Evolutionary conservation across 2,113 vertebrate genomes (phyloP).

Genomic region (Mungos mungo): DNA sequence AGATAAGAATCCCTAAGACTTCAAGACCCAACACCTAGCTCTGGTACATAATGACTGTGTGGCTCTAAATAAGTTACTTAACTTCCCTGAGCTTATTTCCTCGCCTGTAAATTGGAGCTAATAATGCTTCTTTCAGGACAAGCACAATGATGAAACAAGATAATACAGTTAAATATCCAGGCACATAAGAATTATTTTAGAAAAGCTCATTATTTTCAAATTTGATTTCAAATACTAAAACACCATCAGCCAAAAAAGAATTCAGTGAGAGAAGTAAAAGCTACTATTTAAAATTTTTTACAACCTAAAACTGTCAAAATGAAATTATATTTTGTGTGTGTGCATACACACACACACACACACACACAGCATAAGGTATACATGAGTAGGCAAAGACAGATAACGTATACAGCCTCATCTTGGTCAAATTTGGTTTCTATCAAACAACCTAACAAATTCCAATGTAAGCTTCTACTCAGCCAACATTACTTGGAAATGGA

Average conservation of each 20-base stretch:
- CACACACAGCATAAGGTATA: background rate
- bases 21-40: background rate
- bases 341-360: background rate
- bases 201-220: slow-evolving; percentile 53
- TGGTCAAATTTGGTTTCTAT: slow-evolving; percentile 68
- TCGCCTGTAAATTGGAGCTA: slow-evolving; percentile 20
- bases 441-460: slow-evolving; percentile 26
- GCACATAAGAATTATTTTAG: background rate
- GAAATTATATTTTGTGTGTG: background rate
- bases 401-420: background rate
- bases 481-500: slow-evolving; percentile 64
- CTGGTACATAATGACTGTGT: background rate
- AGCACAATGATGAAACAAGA: background rate
- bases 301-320: slow-evolving; percentile 22
- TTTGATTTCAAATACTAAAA: slow-evolving; percentile 2
- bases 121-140: background rate
- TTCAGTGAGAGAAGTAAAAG: background rate
- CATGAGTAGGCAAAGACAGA: background rate
- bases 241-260: background rate
- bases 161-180: background rate
- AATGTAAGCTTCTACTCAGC: slow-evolving; percentile 63
- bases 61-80: background rate
- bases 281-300: slow-evolving; percentile 14
- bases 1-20: background rate
- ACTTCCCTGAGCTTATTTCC: slow-evolving; percentile 1